Evolutionary conservation across 2,797 vertebrate species (phyloP), one percentile per base, ranked within the genome.

Genomic region (Periophthalmus magnuspinnatus): DNA sequence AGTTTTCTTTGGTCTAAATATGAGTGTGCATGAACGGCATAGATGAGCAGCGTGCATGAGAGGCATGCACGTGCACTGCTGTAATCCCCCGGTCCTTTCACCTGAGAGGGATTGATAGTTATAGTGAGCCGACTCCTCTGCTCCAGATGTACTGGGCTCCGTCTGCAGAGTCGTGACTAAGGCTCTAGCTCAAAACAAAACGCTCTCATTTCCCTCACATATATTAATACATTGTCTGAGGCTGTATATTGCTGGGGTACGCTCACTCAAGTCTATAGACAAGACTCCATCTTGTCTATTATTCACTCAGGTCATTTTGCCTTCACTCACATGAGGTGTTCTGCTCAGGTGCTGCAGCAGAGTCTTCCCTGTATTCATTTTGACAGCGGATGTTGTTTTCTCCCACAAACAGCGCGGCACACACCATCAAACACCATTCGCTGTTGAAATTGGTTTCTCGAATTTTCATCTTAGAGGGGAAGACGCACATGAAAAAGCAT

Each of bases 391-490:
- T 82, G 75, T 75, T 67, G 36, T 76, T 73, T 52, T 5, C 58
- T 75, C 28, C 63, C 36, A 69, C 58, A 58, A 78, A 72, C 50
- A 77, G 34, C 62, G 55, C 47, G 76, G 77, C 64, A 76, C 70
- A 74, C 71, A 81, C 36, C 17, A 68, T 65, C 63, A 65, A 13
- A 54, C 50, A 75, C 14, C 32, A 6, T 75, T 77, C 32, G 38
- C 83, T 72, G 60, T 67, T 81, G 85, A 88, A 88, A 90, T 79
- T 78, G 83, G 71, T 76, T 83, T 84, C 78, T 79, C 75, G 16
- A 5, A 77, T 84, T 83, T 90, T 89, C 73, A 81, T 80, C 72
- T 58, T 64, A 56, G 58, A 19, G 41, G 6, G 22, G 36, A 45
- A 47, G 50, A 45, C 28, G 21, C 34, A 56, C 28, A 21, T 4